A percentile compares a stretch with the other conserved stretches of the same genome.
Conservation (phyloP, 2,113 vertebrate genomes). For the Hylia prasina region DNA sequence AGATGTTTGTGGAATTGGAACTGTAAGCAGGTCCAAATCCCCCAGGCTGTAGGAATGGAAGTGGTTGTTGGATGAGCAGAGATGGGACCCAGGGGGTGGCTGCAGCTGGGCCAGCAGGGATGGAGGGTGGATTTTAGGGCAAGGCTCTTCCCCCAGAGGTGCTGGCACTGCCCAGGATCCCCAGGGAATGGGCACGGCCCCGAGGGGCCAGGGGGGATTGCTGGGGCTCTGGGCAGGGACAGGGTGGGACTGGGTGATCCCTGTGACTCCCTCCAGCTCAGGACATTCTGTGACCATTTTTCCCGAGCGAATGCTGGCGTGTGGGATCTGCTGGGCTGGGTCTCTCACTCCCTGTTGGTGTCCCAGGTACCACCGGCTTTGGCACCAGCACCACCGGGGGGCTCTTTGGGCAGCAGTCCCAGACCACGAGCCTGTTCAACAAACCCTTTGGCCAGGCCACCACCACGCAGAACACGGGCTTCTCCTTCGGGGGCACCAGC, state of each 20-base stretch:
- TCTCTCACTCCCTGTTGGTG: neutral
- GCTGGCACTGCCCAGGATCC: neutral
- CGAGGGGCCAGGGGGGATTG: neutral
- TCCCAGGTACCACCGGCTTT: conserved; percentile 79
- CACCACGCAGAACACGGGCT: conserved; percentile 84
- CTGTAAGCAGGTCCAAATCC: neutral
- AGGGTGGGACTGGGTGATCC: accelerated
- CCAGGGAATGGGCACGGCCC: neutral
- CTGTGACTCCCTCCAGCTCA: neutral
- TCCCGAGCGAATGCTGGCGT: accelerated
- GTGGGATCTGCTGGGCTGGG: neutral
- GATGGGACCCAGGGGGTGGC: accelerated
- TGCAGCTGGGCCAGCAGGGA: neutral
- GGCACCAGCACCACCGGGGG: conserved; percentile 76
- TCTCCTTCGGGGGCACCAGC: conserved; percentile 86
- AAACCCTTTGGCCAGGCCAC: conserved; percentile 89
- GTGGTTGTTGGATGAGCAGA: neutral
- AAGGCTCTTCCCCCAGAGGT: neutral
- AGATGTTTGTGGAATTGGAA: neutral
- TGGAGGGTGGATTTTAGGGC: accelerated
- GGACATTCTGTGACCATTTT: accelerated
- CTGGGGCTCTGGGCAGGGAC: neutral
- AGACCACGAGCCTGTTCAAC: conserved; percentile 80
- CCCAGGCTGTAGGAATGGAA: neutral
- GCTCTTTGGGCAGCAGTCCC: conserved; percentile 80